Conservation (phyloP, 2,113 vertebrate genomes). For the Cebus imitator region DNA sequence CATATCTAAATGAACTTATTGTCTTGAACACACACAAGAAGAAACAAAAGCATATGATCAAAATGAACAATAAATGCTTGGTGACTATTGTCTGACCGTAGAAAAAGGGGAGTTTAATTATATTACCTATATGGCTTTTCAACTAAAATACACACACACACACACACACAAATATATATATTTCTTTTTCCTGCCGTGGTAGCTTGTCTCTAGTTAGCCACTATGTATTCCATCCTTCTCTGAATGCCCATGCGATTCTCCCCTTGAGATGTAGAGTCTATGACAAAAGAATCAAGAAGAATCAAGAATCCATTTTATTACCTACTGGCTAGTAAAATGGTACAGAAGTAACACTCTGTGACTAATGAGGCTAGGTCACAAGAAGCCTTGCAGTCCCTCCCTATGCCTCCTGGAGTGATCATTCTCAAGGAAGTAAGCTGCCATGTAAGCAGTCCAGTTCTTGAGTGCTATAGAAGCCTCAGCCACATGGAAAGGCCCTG, state of each 20-base stretch:
- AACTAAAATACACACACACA: not conserved
- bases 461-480: not conserved
- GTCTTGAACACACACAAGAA: not conserved
- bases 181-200: not conserved
- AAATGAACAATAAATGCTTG: not conserved
- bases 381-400: not conserved
- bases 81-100: not conserved
- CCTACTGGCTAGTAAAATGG: not conserved
- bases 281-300: not conserved
- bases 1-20: not conserved
- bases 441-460: not conserved
- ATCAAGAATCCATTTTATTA: no score
- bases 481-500: not conserved
- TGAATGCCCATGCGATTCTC: not conserved
- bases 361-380: not conserved
- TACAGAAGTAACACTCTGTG: not conserved
- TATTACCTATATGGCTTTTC: not conserved
- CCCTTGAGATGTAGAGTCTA: not conserved
- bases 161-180: no score
- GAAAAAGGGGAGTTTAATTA: not conserved
- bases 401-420: not conserved
- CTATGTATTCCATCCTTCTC: not conserved
- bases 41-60: not conserved
- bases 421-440: not conserved
- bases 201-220: not conserved